These are phyloP conservation scores for Rhorus exstirpatorius DNA, from an alignment of 2,888 invertebrate species.

Conservation along the genomic window DNA sequence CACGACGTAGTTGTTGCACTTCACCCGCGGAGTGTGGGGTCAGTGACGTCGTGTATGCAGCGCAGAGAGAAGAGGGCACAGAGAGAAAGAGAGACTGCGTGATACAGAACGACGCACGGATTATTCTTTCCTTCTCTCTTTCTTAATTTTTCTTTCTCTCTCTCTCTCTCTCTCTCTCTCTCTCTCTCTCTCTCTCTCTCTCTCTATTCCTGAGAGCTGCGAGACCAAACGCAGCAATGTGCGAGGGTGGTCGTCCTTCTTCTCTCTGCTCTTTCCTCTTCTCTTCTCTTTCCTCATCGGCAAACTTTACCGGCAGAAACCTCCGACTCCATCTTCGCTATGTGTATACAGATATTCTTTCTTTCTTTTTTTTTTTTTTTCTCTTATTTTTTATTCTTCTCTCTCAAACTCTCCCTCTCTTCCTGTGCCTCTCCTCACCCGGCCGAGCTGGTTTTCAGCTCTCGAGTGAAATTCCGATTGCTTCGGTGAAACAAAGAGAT, in stretches of 20 bases:
- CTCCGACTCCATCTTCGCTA: constrained; percentile 45
- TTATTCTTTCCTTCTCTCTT: constrained; percentile 48
- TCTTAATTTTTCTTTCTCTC: constrained; percentile 41
- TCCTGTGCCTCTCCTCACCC: constrained; percentile 32
- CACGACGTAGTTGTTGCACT: constrained; percentile 58
- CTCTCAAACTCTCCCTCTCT: constrained; percentile 13
- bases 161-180: not conserved
- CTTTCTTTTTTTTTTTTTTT: not conserved
- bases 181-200: constrained; percentile 1
- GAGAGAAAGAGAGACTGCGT: constrained; percentile 50
- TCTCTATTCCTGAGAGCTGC: constrained; percentile 44
- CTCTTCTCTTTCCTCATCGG: constrained; percentile 34
- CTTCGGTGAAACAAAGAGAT: constrained; percentile 62
- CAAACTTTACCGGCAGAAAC: constrained; percentile 54
- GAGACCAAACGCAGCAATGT: constrained; percentile 62
- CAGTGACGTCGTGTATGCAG: constrained; percentile 69
- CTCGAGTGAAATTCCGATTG: constrained; percentile 60
- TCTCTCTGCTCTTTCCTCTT: constrained; percentile 53
- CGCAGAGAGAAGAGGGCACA: constrained; percentile 38
- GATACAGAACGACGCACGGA: constrained; percentile 61
- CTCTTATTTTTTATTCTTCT: constrained; percentile 6
- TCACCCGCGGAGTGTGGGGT: constrained; percentile 70
- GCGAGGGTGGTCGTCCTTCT: constrained; percentile 70
- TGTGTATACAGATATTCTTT: not conserved
- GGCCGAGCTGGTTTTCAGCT: constrained; percentile 54